Evolutionary conservation across 2,888 invertebrate genomes (phyloP), one percentile per base, ranked within the genome.

Genomic region (Amphimallon solstitiale): DNA sequence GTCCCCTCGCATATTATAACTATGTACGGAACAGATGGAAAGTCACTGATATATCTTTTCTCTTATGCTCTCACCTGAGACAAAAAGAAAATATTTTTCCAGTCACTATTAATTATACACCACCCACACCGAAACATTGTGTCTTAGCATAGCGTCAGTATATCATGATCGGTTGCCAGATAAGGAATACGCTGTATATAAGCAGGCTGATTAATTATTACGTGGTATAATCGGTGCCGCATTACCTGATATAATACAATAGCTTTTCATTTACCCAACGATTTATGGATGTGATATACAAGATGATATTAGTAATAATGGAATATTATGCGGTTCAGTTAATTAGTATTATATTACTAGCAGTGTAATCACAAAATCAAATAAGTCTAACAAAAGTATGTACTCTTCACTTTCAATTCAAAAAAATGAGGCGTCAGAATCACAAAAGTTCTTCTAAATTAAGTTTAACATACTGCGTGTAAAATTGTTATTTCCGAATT

Each of bases 201-300:
- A 29, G 51, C 17, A 23, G 9, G 51, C 35, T 51, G 48, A 51
- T 51, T 51, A 51, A 51, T 51, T 51, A 51, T 35, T 51, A 51
- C 10, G 15, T 35, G 35, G 7, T 34, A 51, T 51, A 51, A 51
- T 51, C 51, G 29, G 29, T 29, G 9, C 29, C 29, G 35, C n/a
- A 17, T 51, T 51, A 51, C 51, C 51, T 35, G 51, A 51, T 35
- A 34, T 15, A 17, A 34, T 34, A 51, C 35, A 51, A 51, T 51
- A 17, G 35, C 9, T 51, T 51, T 34, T 17, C 14, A 17, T 15
- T 51, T 51, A 51, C 51, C 6, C 34, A 34, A 7, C 35, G 51
- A 3, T 51, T 35, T 17, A 17, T 15, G 9, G 35, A 10, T 15
- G 10, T 14, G 6, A 51, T 51, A 48, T 21, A 17, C 21, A 51